Percentiles rank a stretch among this genome's conserved stretches.
Evolutionary conservation across 2,888 invertebrate genomes (phyloP).

Genomic region (Melanophora roralis): DNA sequence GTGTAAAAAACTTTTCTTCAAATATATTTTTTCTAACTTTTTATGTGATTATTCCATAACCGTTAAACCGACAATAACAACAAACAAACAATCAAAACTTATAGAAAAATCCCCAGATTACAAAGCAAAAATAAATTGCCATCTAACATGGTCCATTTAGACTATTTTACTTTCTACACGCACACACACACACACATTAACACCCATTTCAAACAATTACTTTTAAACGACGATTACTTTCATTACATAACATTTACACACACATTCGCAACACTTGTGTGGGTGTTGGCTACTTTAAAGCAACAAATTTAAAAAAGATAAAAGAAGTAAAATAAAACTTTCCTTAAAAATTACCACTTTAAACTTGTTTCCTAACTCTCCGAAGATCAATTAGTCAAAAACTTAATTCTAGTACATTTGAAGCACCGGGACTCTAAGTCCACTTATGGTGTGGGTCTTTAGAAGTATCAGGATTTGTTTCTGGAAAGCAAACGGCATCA

Average conservation of each 20-base stretch:
- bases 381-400: too few relatives aligned
- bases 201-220: neutral
- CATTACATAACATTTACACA: neutral
- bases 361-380: too few relatives aligned
- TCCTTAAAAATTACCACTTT: too few relatives aligned
- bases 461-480: too few relatives aligned
- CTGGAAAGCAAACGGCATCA: too few relatives aligned
- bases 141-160: slow-evolving; percentile 1
- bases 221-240: slow-evolving; percentile 1
- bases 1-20: slow-evolving; percentile 40
- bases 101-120: neutral
- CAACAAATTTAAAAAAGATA: too few relatives aligned
- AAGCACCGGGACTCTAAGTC: too few relatives aligned
- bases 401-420: too few relatives aligned
- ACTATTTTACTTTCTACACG: neutral
- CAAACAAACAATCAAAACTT: neutral
- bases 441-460: too few relatives aligned
- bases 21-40: neutral
- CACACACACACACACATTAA: too few relatives aligned
- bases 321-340: too few relatives aligned
- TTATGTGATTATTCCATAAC: neutral
- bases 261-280: neutral
- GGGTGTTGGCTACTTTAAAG: too few relatives aligned
- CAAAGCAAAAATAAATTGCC: slow-evolving; percentile 20
- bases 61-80: neutral